Evolutionary conservation across 1,140 invertebrate genomes (phyloP).

Genomic region (Aphidius ervi): DNA sequence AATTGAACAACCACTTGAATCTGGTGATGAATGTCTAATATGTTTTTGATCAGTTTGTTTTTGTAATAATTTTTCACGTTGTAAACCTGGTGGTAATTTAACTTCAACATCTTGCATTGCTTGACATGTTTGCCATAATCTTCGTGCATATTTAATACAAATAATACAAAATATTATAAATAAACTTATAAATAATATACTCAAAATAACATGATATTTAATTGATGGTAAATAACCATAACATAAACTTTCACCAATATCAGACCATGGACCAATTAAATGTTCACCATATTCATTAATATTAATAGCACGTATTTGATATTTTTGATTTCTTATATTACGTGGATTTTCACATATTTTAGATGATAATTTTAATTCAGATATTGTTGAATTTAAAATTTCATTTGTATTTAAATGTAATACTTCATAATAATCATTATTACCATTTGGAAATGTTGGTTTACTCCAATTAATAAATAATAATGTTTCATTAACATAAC

Average conservation of each 20-base stretch:
- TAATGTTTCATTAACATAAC: slow-evolving; percentile 49
- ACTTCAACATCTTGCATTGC: slow-evolving; percentile 56
- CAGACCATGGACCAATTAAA: slow-evolving; percentile 50
- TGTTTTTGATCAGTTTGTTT: slow-evolving; percentile 44
- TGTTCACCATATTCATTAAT: slow-evolving; percentile 34
- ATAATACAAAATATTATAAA: slow-evolving; percentile 39
- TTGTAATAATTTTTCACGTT: slow-evolving; percentile 46
- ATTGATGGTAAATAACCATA: slow-evolving; percentile 40
- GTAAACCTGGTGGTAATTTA: slow-evolving; percentile 57
- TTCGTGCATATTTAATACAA: slow-evolving; percentile 37
- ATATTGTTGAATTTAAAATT: slow-evolving; percentile 38
- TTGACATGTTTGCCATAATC: slow-evolving; percentile 52
- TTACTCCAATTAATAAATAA: slow-evolving; percentile 57
- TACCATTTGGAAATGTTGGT: slow-evolving; percentile 62
- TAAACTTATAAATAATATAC: slow-evolving; percentile 41
- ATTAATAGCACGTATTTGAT: slow-evolving; percentile 50
- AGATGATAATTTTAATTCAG: slow-evolving; percentile 39
- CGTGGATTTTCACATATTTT: slow-evolving; percentile 44
- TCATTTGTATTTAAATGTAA: slow-evolving; percentile 31
- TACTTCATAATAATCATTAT: slow-evolving; percentile 58
- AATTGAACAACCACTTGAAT: slow-evolving; percentile 58
- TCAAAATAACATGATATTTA: not conserved
- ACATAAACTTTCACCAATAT: slow-evolving; percentile 46
- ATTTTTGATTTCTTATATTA: slow-evolving; percentile 37
- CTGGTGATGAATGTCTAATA: slow-evolving; percentile 49